Conservation (phyloP, 2,888 invertebrate species). For the Lacanobia oleracea region DNA sequence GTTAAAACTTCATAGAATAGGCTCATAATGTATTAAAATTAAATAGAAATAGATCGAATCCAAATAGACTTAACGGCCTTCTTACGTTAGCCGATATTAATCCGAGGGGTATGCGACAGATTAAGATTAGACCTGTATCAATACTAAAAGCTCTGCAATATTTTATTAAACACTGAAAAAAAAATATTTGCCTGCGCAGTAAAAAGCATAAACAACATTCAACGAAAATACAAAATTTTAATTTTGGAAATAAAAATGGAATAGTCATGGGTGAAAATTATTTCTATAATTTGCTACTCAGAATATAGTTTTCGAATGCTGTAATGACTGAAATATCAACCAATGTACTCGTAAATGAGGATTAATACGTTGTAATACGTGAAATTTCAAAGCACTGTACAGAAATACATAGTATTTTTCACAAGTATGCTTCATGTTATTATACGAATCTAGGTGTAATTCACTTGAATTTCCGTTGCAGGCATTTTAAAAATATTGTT, state of each 20-base stretch:
- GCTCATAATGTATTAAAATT: conserved; percentile 50
- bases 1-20: conserved; percentile 50
- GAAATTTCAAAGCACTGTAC: conserved; percentile 40
- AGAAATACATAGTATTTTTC: conserved; percentile 17
- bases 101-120: not conserved
- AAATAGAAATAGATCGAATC: conserved; percentile 46
- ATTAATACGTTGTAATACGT: conserved; percentile 16
- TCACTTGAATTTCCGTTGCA: conserved; percentile 5
- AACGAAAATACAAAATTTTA: not conserved
- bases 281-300: not conserved
- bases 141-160: not conserved
- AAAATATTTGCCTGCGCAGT: not conserved
- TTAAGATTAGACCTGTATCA: not conserved
- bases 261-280: not conserved
- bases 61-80: conserved; percentile 39
- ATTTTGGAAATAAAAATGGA: not conserved
- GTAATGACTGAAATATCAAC: conserved; percentile 34
- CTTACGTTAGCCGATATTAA: conserved; percentile 3
- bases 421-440: not conserved
- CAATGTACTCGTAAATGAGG: conserved; percentile 23
- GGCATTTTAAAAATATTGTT: not conserved
- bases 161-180: not conserved
- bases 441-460: conserved; percentile 35
- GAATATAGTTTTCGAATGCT: not conserved
- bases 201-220: not conserved